Conservation (phyloP, 1,140 invertebrate species). For the Temnothorax nylanderi region DNA sequence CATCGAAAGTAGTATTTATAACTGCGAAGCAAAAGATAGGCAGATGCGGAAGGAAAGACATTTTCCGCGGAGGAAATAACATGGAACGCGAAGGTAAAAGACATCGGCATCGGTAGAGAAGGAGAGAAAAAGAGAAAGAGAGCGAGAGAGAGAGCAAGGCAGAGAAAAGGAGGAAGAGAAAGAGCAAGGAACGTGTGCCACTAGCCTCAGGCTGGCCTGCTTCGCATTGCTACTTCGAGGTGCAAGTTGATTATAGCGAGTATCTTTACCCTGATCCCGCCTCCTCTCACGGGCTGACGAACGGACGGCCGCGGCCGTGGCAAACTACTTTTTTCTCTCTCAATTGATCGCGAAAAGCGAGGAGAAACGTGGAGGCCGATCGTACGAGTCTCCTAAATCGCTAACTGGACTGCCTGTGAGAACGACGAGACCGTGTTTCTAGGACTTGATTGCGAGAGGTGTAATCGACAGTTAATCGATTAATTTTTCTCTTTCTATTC, state of each 20-base stretch:
- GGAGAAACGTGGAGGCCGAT: slow-evolving; percentile 69
- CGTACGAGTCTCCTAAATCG: not conserved
- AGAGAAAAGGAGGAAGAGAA: slow-evolving; percentile 43
- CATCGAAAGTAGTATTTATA: slow-evolving; percentile 49
- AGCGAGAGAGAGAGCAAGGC: slow-evolving; percentile 16
- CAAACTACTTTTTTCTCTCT: slow-evolving; percentile 74
- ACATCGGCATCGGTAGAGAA: not conserved
- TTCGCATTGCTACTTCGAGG: slow-evolving; percentile 77
- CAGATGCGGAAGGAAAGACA: slow-evolving; percentile 20
- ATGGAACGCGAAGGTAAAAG: slow-evolving; percentile 36
- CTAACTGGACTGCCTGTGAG: slow-evolving; percentile 52
- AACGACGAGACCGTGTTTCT: slow-evolving; percentile 53
- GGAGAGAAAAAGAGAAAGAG: slow-evolving; percentile 34
- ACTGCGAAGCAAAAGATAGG: not conserved
- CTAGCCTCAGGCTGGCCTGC: slow-evolving; percentile 78
- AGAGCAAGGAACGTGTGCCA: slow-evolving; percentile 71
- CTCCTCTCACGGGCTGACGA: slow-evolving; percentile 50
- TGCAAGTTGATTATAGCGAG: slow-evolving; percentile 74
- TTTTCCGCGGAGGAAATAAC: slow-evolving; percentile 19
- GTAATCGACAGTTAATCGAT: slow-evolving; percentile 4
- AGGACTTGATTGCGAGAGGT: slow-evolving; percentile 15
- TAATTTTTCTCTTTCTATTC: not conserved
- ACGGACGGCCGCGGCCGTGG: slow-evolving; percentile 66
- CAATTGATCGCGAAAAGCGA: slow-evolving; percentile 76
- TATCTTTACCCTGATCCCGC: slow-evolving; percentile 66